Evolutionary conservation across 2,888 invertebrate genomes (phyloP), one percentile per base, ranked within the genome.

Genomic region (Cheilosia soror): DNA sequence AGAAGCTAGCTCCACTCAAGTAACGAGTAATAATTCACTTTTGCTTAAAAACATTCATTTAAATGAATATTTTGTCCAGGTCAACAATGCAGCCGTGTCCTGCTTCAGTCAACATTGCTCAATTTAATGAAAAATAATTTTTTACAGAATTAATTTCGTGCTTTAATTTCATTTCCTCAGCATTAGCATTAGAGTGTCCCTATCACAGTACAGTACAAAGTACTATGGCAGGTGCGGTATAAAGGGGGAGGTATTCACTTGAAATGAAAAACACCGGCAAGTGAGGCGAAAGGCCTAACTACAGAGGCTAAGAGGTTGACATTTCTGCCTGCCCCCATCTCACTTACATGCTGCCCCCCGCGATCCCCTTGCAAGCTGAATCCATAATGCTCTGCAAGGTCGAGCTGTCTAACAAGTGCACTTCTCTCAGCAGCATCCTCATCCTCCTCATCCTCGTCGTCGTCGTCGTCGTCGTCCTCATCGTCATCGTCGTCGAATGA

Each of bases 361-460:
- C 11, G 47, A 42, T n/a, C 40, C 33, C 31, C 25, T 11, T 55
- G 20, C 33, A 5, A 62, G 63, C 78, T 68, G 58, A 68, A 69
- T 73, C 68, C 83, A 78, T 78, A 83, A 83, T 79, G 47, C 53
- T 51, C 29, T 27, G 31, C 79, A 84, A 84, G 84, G 84, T 84
- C 75, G 75, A 79, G 79, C 73, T 71, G 69, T 75, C 65, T 78
- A 58, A 84, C 84, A 79, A 84, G 84, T 84, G 58, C 65, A 84
- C 84, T 79, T 84, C 65, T 58, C 51, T 31, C 47, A 53, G 68
- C 47, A 75, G 58, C 29, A 69, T 15, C 55, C 15, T 77, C 29
- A n/a, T 37, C 7, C 7, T 47, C 44, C 6, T 47, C 44, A 6
- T 11, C n/a, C 2, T 40, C 4, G 6, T 27, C 7, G 31, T 29